Conservation (phyloP, 2,113 vertebrate species). For the Arenaria interpres region DNA sequence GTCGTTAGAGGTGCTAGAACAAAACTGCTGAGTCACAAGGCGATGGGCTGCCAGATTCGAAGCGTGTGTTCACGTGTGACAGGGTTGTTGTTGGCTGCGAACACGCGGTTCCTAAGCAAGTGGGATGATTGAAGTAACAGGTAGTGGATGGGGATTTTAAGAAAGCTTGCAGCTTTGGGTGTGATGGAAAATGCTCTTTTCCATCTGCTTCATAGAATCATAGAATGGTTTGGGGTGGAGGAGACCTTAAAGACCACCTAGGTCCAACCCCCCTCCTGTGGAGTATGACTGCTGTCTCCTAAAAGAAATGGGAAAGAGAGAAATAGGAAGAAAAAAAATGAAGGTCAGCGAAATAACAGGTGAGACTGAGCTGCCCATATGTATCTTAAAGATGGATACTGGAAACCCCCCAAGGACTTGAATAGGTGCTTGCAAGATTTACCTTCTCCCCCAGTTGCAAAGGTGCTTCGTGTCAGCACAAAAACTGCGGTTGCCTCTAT, state of each 20-base stretch:
- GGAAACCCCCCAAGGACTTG: not conserved
- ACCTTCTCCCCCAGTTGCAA: not conserved
- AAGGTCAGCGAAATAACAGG: not conserved
- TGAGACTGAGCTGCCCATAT: not conserved
- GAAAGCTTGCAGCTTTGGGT: not conserved
- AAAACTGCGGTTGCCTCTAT: not conserved
- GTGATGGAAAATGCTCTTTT: not conserved
- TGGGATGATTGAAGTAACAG: not conserved
- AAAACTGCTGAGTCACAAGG: not conserved
- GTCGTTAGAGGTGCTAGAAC: not conserved
- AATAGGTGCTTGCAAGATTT: not conserved
- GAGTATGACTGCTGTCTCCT: not conserved
- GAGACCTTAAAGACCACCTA: too few relatives aligned
- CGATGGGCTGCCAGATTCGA: not conserved
- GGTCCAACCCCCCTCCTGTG: too few relatives aligned
- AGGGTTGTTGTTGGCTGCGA: not conserved
- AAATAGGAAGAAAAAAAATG: not conserved
- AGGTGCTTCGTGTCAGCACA: not conserved
- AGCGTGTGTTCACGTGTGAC: fast-evolving
- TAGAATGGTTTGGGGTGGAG: too few relatives aligned
- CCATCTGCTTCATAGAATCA: not conserved
- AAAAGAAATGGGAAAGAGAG: not conserved
- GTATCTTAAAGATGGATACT: not conserved
- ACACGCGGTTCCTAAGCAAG: not conserved
- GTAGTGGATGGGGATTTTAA: not conserved